Evolutionary conservation across 2,888 invertebrate species (phyloP).

Genomic region (Euclidia mi): DNA sequence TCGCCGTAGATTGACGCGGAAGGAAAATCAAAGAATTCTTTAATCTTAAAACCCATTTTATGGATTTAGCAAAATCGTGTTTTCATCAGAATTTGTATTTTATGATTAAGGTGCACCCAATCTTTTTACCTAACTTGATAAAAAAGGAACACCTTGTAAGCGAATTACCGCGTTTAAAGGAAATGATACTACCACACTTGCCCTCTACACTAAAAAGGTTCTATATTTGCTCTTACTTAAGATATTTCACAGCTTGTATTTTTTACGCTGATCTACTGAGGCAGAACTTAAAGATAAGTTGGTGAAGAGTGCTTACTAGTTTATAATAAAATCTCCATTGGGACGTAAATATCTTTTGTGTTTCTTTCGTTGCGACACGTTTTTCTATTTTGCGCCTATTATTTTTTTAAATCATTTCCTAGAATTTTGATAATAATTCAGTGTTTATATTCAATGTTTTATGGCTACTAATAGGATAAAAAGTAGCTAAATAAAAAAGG

Average conservation of each 20-base stretch:
- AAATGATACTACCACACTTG: conserved; percentile 44
- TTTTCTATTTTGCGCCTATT: too few species aligned
- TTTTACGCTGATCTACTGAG: conserved; percentile 26
- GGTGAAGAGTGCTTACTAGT: conserved; percentile 24
- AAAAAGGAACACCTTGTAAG: conserved; percentile 29
- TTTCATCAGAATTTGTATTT: conserved; percentile 17
- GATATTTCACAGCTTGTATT: conserved; percentile 29
- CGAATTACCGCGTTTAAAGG: conserved; percentile 24
- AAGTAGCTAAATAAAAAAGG: too few species aligned
- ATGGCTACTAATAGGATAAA: too few species aligned
- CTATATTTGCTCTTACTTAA: conserved; percentile 37
- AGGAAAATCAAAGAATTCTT: conserved; percentile 8
- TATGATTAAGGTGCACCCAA: conserved; percentile 21
- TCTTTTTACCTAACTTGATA: conserved; percentile 25
- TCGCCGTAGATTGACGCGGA: background rate
- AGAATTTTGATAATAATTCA: too few species aligned
- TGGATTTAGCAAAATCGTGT: conserved; percentile 16
- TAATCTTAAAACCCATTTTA: conserved; percentile 9
- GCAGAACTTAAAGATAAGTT: conserved; percentile 28
- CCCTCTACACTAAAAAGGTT: conserved; percentile 29
- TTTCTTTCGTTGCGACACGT: too few species aligned
- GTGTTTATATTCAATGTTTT: too few species aligned
- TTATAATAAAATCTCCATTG: conserved; percentile 22
- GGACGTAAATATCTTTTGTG: background rate
- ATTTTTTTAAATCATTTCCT: too few species aligned